Evolutionary conservation across 2,888 invertebrate species (phyloP), one percentile per base, ranked within the genome.

Genomic region (Cremastinae sp.): DNA sequence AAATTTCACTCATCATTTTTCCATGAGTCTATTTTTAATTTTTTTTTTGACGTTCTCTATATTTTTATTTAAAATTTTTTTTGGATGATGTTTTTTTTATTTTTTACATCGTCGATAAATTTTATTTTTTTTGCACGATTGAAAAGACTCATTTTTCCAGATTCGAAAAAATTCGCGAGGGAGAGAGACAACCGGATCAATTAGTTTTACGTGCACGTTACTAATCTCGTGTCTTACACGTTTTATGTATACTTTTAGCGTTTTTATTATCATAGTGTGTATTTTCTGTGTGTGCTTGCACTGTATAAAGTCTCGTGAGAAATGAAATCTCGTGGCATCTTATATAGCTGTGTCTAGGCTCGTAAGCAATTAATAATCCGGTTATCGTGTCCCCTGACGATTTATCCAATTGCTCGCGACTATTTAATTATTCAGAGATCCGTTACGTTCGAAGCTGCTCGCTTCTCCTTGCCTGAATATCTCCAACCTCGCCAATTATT

Each of bases 351-450:
- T 73, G 59, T 61, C 61, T 56, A 35, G 49, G 47, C 45, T 55
- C 62, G 72, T 56, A 61, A 72, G 69, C 69, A 62, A 76, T 76
- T 76, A 76, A 76, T 76, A 76, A 73, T 69, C 71, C 69, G 76
- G 72, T 76, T 76, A 76, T 76, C 76, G 76, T 73, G 76, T 76
- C 72, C 58, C 72, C 62, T 55, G 76, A 76, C 76, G 76, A 76
- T 73, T 73, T 76, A 76, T 76, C 76, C 76, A 68, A 76, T 76
- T 76, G 76, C 76, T 59, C 70, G 41, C 56, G 62, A 76, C 64
- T 76, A 73, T 76, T 76, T 76, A 76, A 76, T 76, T 76, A 76
- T 76, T 76, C 76, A 76, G 55, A 61, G 75, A 69, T 76, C 75
- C 75, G 75, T 76, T 76, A 72, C 62, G 72, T 75, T 64, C 20